Evolutionary conservation across 2,888 invertebrate genomes (phyloP).

Genomic region (Nudaria mundana): DNA sequence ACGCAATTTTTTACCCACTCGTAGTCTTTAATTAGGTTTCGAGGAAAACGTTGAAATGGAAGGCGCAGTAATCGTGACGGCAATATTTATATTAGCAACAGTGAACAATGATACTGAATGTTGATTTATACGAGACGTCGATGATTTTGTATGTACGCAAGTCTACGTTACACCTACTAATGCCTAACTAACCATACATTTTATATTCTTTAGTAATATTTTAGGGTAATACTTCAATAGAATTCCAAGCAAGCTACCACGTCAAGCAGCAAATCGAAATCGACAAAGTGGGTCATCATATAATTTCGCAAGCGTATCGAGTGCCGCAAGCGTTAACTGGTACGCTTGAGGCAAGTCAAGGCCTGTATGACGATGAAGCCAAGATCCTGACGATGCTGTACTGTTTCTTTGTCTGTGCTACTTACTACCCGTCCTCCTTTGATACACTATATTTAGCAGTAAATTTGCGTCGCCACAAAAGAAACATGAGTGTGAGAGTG

Average conservation of each 20-base stretch:
- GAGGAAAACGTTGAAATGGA: slow-evolving; percentile 22
- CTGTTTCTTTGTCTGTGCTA: slow-evolving; percentile 14
- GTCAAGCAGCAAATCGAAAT: slow-evolving; percentile 70
- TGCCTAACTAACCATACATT: no score
- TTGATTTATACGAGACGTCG: no score
- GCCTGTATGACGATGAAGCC: slow-evolving; percentile 54
- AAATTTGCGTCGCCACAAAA: no score
- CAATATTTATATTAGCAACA: slow-evolving; percentile 22
- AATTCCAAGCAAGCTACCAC: slow-evolving; percentile 54
- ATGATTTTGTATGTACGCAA: no score
- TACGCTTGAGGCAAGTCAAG: slow-evolving; percentile 73
- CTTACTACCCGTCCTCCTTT: background rate
- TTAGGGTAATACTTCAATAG: slow-evolving; percentile 60
- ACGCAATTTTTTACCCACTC: slow-evolving; percentile 4
- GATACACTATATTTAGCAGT: no score
- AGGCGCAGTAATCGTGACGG: slow-evolving; percentile 19
- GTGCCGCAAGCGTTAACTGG: slow-evolving; percentile 77
- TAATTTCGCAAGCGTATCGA: slow-evolving; percentile 79
- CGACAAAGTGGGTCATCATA: slow-evolving; percentile 76
- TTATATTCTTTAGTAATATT: no score
- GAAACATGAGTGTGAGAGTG: no score
- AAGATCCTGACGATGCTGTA: slow-evolving; percentile 43
- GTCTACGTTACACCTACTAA: no score
- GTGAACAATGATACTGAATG: slow-evolving; percentile 34
- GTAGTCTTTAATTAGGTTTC: background rate